Percentiles rank a stretch among this genome's conserved stretches.
These are phyloP conservation scores for Thunnus maccoyii DNA, from an alignment of 2,113 vertebrate species.

Conservation along the genomic window DNA sequence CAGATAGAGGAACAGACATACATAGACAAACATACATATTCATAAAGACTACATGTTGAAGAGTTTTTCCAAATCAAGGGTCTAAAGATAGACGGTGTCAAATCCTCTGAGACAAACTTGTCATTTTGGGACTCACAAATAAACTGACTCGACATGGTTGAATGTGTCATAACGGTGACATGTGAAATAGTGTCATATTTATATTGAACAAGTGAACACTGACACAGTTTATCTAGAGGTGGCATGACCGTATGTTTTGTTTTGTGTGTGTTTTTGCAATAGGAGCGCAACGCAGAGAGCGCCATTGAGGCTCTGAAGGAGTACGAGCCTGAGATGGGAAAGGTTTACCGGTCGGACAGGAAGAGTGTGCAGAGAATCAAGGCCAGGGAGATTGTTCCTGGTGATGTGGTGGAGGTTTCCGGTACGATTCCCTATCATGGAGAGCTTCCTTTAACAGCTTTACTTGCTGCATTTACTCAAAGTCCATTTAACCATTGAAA, in stretches of 20 bases:
- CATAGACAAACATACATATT: too few species aligned
- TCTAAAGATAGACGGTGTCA: too few species aligned
- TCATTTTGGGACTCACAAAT: too few species aligned
- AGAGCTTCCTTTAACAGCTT: background rate
- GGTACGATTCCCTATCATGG: conserved; percentile 76
- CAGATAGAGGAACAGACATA: too few species aligned
- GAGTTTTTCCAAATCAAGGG: too few species aligned
- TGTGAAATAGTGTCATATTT: too few species aligned
- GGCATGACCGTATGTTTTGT: background rate
- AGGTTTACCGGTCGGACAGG: conserved; percentile 93
- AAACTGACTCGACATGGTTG: too few species aligned
- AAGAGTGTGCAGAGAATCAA: conserved; percentile 95
- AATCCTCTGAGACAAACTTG: too few species aligned
- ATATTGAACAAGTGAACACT: background rate
- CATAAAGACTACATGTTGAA: too few species aligned
- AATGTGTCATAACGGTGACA: too few species aligned
- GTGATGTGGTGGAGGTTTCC: conserved; percentile 93
- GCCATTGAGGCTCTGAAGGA: conserved; percentile 96
- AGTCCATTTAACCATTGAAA: background rate
- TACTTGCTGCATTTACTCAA: background rate
- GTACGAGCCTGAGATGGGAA: conserved; percentile 96
- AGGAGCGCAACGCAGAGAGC: conserved; percentile 96
- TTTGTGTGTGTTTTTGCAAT: conserved; percentile 32
- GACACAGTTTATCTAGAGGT: background rate
- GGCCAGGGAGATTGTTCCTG: conserved; percentile 92